A percentile compares a stretch with the other conserved stretches of the same genome.
phyloP scores from a whole-genome alignment of 2,888 invertebrate species.

The Pachydiplax longipennis region DNA sequence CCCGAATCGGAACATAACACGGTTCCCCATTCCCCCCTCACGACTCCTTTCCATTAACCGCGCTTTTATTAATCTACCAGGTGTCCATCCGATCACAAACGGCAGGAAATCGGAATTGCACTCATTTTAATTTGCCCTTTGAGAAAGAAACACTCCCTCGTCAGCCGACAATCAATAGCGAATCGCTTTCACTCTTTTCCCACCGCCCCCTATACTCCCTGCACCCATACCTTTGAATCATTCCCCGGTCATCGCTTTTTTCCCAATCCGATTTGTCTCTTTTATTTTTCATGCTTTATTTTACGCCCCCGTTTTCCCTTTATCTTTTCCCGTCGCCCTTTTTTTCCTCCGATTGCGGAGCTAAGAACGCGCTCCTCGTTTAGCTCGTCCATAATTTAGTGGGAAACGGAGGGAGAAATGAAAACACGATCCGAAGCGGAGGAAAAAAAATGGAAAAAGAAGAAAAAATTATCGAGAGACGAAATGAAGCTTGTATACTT shows the following conservation, averaged over 20 bases:
- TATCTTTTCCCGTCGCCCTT: constrained; percentile 44
- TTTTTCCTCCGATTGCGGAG: neutral
- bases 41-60: neutral
- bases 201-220: neutral
- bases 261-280: constrained; percentile 27
- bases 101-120: neutral
- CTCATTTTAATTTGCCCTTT: neutral
- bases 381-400: neutral
- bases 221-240: neutral
- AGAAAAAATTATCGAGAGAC: constrained; percentile 54
- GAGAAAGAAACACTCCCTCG: neutral
- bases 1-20: too few species aligned
- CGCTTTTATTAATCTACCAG: constrained; percentile 11
- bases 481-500: constrained; percentile 56
- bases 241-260: neutral
- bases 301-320: constrained; percentile 46
- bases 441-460: neutral
- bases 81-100: constrained; percentile 2
- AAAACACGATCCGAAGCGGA: neutral
- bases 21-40: too few species aligned
- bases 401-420: neutral
- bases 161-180: neutral
- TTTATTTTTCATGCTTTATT: constrained; percentile 50
- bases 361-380: neutral
- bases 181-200: neutral